These are phyloP conservation scores for Nibea coibor DNA, from an alignment of 2,113 vertebrate genomes.

Conservation along the genomic window DNA sequence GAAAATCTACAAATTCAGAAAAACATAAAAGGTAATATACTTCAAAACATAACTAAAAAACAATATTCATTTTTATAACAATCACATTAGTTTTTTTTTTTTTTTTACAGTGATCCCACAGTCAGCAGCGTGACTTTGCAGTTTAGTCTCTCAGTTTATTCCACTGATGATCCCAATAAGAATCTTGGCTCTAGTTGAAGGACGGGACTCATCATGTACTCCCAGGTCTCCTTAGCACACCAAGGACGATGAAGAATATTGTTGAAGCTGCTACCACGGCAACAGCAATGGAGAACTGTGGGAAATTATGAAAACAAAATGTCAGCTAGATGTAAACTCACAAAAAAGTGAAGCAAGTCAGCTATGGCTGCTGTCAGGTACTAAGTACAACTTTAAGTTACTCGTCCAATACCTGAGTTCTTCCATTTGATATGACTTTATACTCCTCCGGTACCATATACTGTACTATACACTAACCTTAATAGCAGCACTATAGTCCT, in stretches of 20 bases:
- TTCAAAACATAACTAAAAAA: not conserved
- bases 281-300: constrained; percentile 71
- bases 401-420: not conserved
- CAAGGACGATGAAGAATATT: constrained; percentile 56
- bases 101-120: not conserved
- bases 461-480: constrained; percentile 69
- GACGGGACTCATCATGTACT: constrained; percentile 8
- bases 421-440: not conserved
- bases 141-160: constrained; percentile 2
- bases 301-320: constrained; percentile 13
- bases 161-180: not conserved
- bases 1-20: not conserved
- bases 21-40: not conserved
- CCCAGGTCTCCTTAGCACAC: constrained; percentile 42
- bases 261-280: constrained; percentile 69
- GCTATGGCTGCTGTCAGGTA: not conserved
- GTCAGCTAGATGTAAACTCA: not conserved
- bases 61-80: not conserved
- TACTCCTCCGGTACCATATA: not conserved
- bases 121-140: not conserved
- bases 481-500: constrained; percentile 65
- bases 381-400: not conserved
- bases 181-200: constrained; percentile 7
- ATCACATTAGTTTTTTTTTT: not conserved
- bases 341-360: not conserved